Base-by-base conservation (phyloP, 2,888 invertebrate species). In the Pelosia muscerda region DNA sequence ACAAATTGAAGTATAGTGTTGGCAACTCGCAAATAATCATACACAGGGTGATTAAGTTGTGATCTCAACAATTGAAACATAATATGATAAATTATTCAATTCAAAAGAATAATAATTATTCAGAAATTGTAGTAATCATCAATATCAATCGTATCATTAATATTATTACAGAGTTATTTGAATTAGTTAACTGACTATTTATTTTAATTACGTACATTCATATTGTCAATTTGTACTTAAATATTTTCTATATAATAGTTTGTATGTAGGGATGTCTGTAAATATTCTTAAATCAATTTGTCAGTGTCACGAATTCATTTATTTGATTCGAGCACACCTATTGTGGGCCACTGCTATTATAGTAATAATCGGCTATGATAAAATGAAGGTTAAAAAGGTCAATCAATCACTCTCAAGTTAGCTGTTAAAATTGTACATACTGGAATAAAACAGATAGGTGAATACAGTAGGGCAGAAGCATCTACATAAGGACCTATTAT, bases 11-110 rank as follows among this genome's bases (percentile, higher is more conserved):
- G 87, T 88, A 82, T 87, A 83, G 87, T 79, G 79, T 81, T 73
- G 81, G 86, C 86, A 91, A 89, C 89, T 90, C 85, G 84, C 89
- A 92, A 92, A 92, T 92, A 92, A 92, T 91, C 91, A 93, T 92
- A 88, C 89, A 89, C 88, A 89, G 89, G 89, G 88, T 90, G 84
- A 80, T 82, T 83, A 84, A 87, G 87, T 90, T 88, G 78, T 67
- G 80, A 85, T 85, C 79, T 81, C 75, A 77, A 81, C 72, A 82
- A 74, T 79, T 68, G 68, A 82, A 90, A 90, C n/a, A n/a, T n/a
- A n/a, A n/a, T n/a, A n/a, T n/a, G 86, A 25, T 26, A 25, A 25
- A 55, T 38, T 38, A 19, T n/a, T 49, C n/a, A n/a, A 19, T n/a
- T n/a, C n/a, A n/a, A n/a, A n/a, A n/a, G n/a, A n/a, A n/a, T 5